phyloP scores from a whole-genome alignment of 1,140 invertebrate species.

The Ceratosolen solmsi region DNA sequence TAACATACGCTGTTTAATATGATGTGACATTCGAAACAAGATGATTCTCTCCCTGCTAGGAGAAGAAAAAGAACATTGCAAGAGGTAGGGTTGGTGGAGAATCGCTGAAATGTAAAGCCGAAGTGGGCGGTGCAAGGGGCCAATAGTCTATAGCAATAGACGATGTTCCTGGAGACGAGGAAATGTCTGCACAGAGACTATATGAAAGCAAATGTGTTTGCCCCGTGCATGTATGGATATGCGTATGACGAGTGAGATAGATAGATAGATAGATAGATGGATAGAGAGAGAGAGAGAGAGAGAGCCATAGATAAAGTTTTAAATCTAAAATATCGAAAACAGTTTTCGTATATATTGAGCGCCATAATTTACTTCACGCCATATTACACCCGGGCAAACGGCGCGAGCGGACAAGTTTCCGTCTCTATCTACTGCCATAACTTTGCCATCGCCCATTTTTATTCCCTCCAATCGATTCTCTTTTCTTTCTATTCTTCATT shows the following conservation, averaged over 20 bases:
- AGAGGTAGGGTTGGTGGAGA: not conserved
- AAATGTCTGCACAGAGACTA: not conserved
- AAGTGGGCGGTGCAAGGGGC: not conserved
- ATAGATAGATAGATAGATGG: no score
- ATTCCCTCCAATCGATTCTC: slow-evolving; percentile 28
- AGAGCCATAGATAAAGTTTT: slow-evolving; percentile 27
- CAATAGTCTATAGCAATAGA: not conserved
- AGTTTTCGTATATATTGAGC: slow-evolving; percentile 46
- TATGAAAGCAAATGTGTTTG: no score
- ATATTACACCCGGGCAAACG: slow-evolving; percentile 22
- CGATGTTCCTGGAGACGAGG: not conserved
- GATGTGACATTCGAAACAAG: not conserved
- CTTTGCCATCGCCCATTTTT: slow-evolving; percentile 27
- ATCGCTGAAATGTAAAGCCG: slow-evolving; percentile 43
- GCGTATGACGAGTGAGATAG: no score
- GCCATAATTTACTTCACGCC: slow-evolving; percentile 46
- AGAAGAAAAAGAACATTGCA: not conserved
- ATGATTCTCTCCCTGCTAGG: no score
- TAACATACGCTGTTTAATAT: not conserved
- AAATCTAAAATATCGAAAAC: slow-evolving; percentile 52
- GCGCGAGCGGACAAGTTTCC: slow-evolving; percentile 18
- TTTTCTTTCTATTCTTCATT: not conserved
- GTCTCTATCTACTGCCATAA: slow-evolving; percentile 44
- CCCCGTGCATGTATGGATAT: no score
- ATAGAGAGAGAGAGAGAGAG: not conserved